A percentile compares a stretch with the other conserved stretches of the same genome.
Evolutionary conservation across 2,113 vertebrate genomes (phyloP).

Genomic region (Psilopogon haemacephalus): DNA sequence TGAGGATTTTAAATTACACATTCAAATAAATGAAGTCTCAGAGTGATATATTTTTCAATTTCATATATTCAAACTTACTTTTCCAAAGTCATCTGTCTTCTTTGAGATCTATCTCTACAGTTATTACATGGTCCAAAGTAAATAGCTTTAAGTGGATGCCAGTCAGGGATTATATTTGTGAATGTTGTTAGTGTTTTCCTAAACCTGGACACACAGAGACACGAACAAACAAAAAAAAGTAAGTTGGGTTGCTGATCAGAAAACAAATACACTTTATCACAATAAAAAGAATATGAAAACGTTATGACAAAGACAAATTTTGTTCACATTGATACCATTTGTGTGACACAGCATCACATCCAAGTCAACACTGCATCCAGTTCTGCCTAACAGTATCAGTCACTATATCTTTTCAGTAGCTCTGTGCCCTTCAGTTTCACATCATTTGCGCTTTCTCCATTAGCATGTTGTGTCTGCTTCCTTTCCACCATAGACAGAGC

Average conservation of each 20-base stretch:
- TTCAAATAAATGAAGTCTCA: background rate
- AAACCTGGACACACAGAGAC: constrained; percentile 49
- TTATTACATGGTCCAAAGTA: constrained; percentile 81
- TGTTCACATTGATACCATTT: background rate
- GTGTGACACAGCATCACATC: background rate
- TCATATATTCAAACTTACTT: constrained; percentile 75
- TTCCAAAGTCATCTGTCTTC: constrained; percentile 82
- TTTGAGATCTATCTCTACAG: constrained; percentile 81
- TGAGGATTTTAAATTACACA: background rate
- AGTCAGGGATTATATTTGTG: constrained; percentile 80
- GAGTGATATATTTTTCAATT: background rate
- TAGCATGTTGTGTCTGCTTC: background rate
- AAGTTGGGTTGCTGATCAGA: background rate
- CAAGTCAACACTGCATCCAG: background rate
- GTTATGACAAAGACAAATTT: background rate
- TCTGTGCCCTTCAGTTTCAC: background rate
- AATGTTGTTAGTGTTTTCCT: constrained; percentile 84
- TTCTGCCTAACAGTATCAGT: background rate
- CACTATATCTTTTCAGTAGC: background rate
- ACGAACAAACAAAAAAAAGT: background rate
- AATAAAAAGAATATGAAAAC: background rate
- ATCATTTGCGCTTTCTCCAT: background rate
- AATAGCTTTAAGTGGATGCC: constrained; percentile 85
- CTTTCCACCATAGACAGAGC: background rate
- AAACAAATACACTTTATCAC: background rate